Percentiles rank a stretch among this genome's conserved stretches.
Evolutionary conservation across 2,113 vertebrate species (phyloP).

Genomic region (Canis aureus): DNA sequence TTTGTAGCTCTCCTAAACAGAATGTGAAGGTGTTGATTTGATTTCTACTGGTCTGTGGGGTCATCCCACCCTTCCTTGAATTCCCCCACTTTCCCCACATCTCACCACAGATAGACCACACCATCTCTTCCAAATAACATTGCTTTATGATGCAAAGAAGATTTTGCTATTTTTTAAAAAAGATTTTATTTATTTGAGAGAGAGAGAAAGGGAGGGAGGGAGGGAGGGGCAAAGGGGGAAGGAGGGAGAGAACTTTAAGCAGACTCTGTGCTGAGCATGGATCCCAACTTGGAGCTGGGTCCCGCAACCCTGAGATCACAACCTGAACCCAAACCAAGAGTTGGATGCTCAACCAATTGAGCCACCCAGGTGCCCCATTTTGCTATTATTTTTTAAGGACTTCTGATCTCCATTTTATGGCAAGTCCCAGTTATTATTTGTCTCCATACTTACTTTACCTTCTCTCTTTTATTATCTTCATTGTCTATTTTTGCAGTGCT

Average conservation of each 20-base stretch:
- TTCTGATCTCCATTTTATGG: neutral
- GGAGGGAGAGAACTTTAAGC: neutral
- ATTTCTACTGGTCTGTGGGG: neutral
- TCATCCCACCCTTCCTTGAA: neutral
- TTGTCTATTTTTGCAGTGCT: neutral
- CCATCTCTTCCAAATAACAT: neutral
- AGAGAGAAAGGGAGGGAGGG: accelerated
- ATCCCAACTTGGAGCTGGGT: neutral
- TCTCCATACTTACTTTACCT: neutral
- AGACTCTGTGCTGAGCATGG: neutral
- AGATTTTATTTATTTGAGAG: neutral
- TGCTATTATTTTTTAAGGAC: neutral
- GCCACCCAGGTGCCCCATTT: neutral
- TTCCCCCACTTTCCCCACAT: neutral
- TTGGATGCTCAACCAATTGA: neutral
- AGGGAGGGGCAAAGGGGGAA: neutral
- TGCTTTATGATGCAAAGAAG: neutral
- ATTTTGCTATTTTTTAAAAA: neutral
- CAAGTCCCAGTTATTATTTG: neutral
- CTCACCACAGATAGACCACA: neutral
- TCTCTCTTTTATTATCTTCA: neutral
- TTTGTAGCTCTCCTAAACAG: neutral
- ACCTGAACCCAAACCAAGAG: neutral
- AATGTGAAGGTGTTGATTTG: neutral
- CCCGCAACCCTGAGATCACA: neutral